Evolutionary conservation across 2,888 invertebrate genomes (phyloP).

Genomic region (Merodon equestris): DNA sequence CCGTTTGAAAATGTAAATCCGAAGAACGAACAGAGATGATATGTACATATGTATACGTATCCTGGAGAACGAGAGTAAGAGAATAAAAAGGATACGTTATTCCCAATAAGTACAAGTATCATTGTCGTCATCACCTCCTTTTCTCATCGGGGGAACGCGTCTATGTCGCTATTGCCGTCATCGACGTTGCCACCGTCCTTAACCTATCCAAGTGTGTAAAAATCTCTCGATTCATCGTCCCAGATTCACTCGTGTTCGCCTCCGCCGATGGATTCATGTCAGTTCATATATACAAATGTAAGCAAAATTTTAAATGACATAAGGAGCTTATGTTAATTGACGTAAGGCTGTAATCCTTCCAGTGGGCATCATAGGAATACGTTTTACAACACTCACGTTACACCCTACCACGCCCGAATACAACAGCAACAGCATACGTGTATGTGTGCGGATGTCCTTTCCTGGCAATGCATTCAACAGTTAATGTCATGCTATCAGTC

Average conservation of each 20-base stretch:
- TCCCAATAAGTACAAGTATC: constrained; percentile 52
- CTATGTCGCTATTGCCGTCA: constrained; percentile 12
- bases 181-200: constrained; percentile 17
- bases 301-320: constrained; percentile 70
- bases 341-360: constrained; percentile 70
- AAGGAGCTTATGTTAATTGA: constrained; percentile 71
- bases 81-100: neutral
- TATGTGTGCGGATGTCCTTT: constrained; percentile 34
- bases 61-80: too few species aligned
- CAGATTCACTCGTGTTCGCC: constrained; percentile 14
- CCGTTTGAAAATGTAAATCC: constrained; percentile 39
- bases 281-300: constrained; percentile 56
- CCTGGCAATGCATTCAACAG: constrained; percentile 40
- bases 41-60: too few species aligned
- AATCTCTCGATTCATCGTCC: neutral
- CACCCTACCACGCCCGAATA: constrained; percentile 9
- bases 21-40: constrained; percentile 10
- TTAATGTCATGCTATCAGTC: constrained; percentile 48
- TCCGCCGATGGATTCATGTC: neutral
- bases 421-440: constrained; percentile 4
- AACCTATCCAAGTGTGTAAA: constrained; percentile 32
- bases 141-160: neutral
- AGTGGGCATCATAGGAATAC: constrained; percentile 66
- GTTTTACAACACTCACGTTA: constrained; percentile 43
- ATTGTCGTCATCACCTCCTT: constrained; percentile 55